These are phyloP conservation scores for Erebia ligea DNA, from an alignment of 2,888 invertebrate species.

Conservation along the genomic window DNA sequence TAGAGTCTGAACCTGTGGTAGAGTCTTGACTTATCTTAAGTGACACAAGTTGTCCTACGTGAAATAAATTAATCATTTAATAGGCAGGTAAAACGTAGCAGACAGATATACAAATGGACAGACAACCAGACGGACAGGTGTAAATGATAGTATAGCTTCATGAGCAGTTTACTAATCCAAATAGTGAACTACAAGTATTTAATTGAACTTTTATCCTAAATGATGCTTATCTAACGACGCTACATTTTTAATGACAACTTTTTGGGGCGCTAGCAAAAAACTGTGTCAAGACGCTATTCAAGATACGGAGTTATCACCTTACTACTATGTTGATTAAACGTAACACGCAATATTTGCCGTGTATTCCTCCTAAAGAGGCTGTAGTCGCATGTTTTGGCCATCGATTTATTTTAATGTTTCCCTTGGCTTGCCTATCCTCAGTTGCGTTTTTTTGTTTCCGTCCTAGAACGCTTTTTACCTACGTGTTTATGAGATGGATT, in stretches of 20 bases:
- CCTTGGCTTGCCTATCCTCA: slow-evolving; percentile 31
- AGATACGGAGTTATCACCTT: slow-evolving; percentile 38
- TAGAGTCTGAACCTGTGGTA: no score
- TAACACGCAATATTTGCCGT: slow-evolving; percentile 51
- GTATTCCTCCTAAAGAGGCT: slow-evolving; percentile 40
- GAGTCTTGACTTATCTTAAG: no score
- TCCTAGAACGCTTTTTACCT: slow-evolving; percentile 32
- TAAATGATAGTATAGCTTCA: no score
- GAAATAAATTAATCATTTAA: no score
- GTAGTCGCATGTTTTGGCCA: slow-evolving; percentile 40
- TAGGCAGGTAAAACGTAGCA: no score
- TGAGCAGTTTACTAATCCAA: background rate
- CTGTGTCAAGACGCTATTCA: slow-evolving; percentile 20
- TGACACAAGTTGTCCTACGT: no score
- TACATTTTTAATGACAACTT: slow-evolving; percentile 18
- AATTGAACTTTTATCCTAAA: background rate
- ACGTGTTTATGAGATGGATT: slow-evolving; percentile 24
- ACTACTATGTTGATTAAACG: slow-evolving; percentile 51
- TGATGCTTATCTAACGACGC: background rate
- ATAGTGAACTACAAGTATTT: background rate
- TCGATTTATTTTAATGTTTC: slow-evolving; percentile 39
- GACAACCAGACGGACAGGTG: no score
- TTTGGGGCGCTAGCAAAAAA: slow-evolving; percentile 15
- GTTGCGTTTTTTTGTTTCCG: slow-evolving; percentile 32
- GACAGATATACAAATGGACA: no score